A percentile compares a stretch with the other conserved stretches of the same genome.
phyloP scores from a whole-genome alignment of 2,797 vertebrate species.

The Halcyon badia region DNA sequence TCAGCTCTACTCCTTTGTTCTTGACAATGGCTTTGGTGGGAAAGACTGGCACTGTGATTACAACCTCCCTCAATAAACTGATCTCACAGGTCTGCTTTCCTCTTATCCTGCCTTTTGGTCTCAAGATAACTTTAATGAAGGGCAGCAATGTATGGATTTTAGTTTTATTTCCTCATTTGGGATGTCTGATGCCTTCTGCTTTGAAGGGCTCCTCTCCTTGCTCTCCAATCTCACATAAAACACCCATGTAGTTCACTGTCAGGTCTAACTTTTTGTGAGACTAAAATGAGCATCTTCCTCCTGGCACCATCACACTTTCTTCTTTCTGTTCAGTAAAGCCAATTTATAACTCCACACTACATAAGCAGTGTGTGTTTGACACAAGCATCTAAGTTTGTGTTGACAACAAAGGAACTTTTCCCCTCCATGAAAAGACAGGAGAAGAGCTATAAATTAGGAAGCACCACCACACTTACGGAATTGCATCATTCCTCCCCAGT shows the following conservation, averaged over 20 bases:
- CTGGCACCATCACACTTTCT: not conserved
- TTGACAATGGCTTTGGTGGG: not conserved
- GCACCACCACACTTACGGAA: not conserved
- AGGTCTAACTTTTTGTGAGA: not conserved
- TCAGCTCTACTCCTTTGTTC: not conserved
- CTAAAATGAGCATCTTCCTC: not conserved
- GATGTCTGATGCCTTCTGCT: not conserved
- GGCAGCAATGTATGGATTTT: not conserved
- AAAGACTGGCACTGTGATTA: not conserved
- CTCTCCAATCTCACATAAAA: not conserved
- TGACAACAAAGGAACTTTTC: conserved; percentile 21
- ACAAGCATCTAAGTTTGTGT: not conserved
- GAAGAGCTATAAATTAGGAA: conserved; percentile 6
- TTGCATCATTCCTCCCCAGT: not conserved
- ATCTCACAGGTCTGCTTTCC: not conserved
- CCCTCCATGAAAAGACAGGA: not conserved
- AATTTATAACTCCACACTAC: not conserved
- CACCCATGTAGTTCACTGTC: not conserved
- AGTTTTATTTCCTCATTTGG: not conserved
- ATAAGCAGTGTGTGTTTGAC: not conserved
- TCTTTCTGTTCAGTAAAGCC: not conserved
- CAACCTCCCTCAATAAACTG: not conserved
- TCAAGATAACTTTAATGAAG: not conserved
- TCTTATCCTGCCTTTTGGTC: not conserved
- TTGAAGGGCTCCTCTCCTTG: not conserved